phyloP scores from a whole-genome alignment of 2,797 vertebrate species.

The Pipistrellus pipistrellus region DNA sequence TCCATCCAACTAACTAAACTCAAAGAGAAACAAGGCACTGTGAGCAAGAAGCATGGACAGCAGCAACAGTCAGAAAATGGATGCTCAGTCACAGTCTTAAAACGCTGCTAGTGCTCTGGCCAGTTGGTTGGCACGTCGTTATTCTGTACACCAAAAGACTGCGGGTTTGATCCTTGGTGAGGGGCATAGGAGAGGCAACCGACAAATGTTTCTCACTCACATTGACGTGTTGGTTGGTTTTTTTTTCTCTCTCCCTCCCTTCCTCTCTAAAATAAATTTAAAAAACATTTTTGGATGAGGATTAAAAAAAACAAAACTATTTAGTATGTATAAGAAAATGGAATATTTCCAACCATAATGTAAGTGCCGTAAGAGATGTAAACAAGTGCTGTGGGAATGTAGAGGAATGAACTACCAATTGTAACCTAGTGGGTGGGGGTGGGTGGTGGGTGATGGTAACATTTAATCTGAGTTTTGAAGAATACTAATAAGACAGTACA shows the following conservation, averaged over 20 bases:
- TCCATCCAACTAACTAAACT: not conserved
- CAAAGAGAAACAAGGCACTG: not conserved
- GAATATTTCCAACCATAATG: not conserved
- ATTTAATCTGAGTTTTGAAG: conserved; percentile 28
- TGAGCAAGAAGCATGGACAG: not conserved
- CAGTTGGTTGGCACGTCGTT: not conserved
- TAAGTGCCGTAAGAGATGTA: not conserved
- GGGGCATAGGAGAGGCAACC: not conserved
- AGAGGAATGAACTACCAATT: not conserved
- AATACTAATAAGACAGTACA: not conserved
- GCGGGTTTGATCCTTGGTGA: not conserved
- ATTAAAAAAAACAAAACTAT: not conserved
- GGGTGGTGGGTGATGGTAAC: not conserved
- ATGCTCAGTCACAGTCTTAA: not conserved
- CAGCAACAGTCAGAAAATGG: not conserved
- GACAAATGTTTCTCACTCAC: not conserved
- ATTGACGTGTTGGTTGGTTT: no score
- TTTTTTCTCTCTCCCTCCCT: not conserved
- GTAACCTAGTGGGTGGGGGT: not conserved
- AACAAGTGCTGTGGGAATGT: not conserved
- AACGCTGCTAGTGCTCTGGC: not conserved
- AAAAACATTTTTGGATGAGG: not conserved
- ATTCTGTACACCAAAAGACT: not conserved
- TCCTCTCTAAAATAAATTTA: not conserved
- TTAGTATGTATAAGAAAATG: not conserved